Base-by-base conservation (phyloP, 2,797 vertebrate genomes). In the Bryconaethiops microstoma region DNA sequence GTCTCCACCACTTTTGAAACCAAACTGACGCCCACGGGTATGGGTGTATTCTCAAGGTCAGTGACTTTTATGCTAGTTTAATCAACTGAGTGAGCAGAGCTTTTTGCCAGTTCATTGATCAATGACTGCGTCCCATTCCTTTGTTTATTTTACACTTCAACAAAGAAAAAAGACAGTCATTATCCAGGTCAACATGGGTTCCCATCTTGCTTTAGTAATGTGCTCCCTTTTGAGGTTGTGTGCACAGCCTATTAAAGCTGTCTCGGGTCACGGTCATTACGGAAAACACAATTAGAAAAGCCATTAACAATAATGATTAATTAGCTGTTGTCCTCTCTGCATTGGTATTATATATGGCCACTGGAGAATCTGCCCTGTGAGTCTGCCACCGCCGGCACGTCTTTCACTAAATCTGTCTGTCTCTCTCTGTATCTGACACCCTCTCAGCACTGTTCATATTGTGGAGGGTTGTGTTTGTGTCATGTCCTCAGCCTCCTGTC, bases 251-350 rank as follows among this genome's bases (percentile, higher is more conserved):
- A 72, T 90, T 90, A 85, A 82, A 89, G 86, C 85, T 82, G 83
- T 77, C 79, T 21, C 68, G 85, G 88, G 90, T 91, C 89, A 90
- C 29, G 86, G 84, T 83, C 50, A 52, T 91, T 91, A 88, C 86
- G 77, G 78, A 76, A 64, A 88, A 87, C 86, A 90, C 86, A 91
- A 91, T 92, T 90, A 92, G 86, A 80, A 76, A 83, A 87, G 78
- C 74, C 86, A 82, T 92, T 90, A 90, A 92, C 89, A 91, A 91
- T 87, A 78, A 81, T 81, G 89, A 92, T 92, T 89, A 87, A 90
- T 93, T 91, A 86, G 85, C 89, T 87, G 82, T 86, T 82, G 77
- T 81, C 70, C 45, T 82, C 39, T 67, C 52, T 57, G 52, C 42
- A 29, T 8, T 67, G 42, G 59, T 54, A 69, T 77, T 80, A 55